Evolutionary conservation across 2,888 invertebrate species (phyloP).

Genomic region (Norana najaformis): DNA sequence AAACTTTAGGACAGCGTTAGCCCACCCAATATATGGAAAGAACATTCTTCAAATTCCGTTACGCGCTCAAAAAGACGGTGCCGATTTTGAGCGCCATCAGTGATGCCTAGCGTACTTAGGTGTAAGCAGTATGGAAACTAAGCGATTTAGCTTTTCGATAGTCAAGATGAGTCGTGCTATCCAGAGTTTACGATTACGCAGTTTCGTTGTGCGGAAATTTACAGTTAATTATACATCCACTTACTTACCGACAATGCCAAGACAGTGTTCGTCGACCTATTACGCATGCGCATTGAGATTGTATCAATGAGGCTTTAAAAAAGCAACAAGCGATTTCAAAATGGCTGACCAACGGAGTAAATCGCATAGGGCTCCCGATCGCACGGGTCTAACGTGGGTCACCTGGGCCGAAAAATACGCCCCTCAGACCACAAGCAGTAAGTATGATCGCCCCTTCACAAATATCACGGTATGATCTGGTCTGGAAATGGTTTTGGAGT

Average conservation of each 20-base stretch:
- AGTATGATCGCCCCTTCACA: background rate
- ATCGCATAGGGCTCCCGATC: constrained; percentile 18
- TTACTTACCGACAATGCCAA: background rate
- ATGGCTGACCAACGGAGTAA: constrained; percentile 19
- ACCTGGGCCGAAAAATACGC: constrained; percentile 20
- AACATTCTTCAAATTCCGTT: no score
- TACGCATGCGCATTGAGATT: constrained; percentile 37
- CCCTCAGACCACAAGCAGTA: background rate
- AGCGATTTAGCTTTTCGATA: no score
- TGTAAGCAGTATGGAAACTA: no score
- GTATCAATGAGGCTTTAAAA: constrained; percentile 21
- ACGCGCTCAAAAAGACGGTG: no score
- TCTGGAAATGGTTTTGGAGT: background rate
- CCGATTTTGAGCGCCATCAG: no score
- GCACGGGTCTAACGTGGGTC: constrained; percentile 14
- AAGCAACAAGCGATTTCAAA: background rate
- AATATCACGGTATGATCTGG: background rate
- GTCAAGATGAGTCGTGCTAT: no score
- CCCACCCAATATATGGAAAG: no score
- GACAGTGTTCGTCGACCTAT: constrained; percentile 48
- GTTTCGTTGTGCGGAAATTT: no score
- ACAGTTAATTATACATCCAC: no score
- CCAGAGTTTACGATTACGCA: no score
- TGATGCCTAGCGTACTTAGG: no score
- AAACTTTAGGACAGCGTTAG: no score